Conservation (phyloP, 2,888 invertebrate species). For the Rotaria sp. region DNA sequence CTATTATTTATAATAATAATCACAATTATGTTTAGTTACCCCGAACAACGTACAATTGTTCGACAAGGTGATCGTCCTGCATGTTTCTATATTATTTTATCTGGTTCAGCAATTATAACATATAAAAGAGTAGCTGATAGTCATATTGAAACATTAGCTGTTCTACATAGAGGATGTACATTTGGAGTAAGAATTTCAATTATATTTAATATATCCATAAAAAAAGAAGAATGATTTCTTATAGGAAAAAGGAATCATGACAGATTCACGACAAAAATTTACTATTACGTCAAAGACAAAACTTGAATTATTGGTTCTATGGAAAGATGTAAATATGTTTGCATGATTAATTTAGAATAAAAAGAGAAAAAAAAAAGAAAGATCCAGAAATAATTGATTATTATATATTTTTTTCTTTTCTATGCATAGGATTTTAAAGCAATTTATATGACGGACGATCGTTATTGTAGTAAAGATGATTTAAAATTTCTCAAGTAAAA, state of each 20-base stretch:
- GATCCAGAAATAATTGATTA: neutral
- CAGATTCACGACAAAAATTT: neutral
- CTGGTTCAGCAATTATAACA: neutral
- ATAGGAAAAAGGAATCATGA: constrained; percentile 26
- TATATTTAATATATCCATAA: neutral
- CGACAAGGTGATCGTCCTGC: neutral
- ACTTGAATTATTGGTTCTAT: neutral
- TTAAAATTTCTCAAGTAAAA: constrained; percentile 13
- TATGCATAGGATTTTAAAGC: constrained; percentile 7
- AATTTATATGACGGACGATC: neutral
- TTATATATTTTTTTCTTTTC: neutral
- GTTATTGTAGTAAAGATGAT: neutral
- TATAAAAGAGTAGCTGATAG: neutral
- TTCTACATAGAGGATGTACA: neutral
- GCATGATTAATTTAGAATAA: neutral
- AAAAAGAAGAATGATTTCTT: neutral
- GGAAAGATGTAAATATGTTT: constrained; percentile 10
- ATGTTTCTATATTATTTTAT: constrained; percentile 28
- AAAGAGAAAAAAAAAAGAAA: neutral
- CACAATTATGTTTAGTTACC: neutral
- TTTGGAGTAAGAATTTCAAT: neutral
- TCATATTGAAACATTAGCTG: neutral
- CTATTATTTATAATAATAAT: neutral
- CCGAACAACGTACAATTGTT: neutral
- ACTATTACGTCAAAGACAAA: neutral